Evolutionary conservation across 2,113 vertebrate species (phyloP).

Genomic region (Benitochromis conjunctus): DNA sequence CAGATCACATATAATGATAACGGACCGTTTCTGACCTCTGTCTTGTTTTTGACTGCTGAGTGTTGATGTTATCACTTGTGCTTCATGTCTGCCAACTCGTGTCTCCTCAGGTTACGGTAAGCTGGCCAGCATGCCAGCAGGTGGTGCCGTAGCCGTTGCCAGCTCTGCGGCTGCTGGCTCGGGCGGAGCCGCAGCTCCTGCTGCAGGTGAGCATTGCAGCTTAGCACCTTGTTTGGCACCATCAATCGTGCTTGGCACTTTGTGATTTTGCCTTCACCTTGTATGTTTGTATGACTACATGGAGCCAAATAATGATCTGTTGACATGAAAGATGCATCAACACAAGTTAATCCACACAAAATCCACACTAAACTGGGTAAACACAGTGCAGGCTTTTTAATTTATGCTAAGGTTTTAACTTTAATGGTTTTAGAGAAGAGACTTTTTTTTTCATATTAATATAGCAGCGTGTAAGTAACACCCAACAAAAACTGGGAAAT

Average conservation of each 20-base stretch:
- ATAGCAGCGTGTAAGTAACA: not conserved
- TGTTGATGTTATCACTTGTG: not conserved
- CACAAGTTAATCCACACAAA: not conserved
- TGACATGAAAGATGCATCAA: not conserved
- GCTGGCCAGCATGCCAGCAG: constrained; percentile 87
- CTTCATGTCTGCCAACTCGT: constrained; percentile 16
- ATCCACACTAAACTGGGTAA: not conserved
- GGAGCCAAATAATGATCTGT: not conserved
- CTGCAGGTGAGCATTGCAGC: constrained; percentile 68
- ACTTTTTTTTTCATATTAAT: not conserved
- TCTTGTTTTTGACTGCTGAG: not conserved
- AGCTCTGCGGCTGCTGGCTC: constrained; percentile 57
- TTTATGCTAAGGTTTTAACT: not conserved
- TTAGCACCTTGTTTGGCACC: constrained; percentile 30
- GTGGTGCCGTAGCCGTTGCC: constrained; percentile 83
- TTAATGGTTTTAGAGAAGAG: not conserved
- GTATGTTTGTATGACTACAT: not conserved
- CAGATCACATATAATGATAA: not conserved
- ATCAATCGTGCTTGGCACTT: not conserved
- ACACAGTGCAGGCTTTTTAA: not conserved
- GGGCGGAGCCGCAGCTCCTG: constrained; percentile 77
- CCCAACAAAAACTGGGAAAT: not conserved
- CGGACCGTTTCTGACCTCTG: not conserved
- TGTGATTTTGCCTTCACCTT: not conserved
- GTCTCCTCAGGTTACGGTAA: constrained; percentile 83